These are phyloP conservation scores for Sphenopsis melanotis DNA, from an alignment of 2,797 vertebrate species.

Conservation along the genomic window DNA sequence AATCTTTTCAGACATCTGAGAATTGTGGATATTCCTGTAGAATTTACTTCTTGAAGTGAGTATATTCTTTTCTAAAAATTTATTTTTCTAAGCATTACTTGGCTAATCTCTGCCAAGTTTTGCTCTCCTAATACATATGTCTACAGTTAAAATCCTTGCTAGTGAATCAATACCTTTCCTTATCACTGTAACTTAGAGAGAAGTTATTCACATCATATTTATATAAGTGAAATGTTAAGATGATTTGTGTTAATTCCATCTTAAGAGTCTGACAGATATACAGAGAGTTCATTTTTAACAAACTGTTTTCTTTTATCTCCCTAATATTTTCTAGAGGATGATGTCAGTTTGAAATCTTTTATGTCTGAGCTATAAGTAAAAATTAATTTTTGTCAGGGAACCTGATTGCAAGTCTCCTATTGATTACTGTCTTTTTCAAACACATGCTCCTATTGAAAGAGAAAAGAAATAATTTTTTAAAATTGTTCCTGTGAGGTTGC, in stretches of 20 bases:
- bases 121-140: not conserved
- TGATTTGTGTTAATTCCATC: not conserved
- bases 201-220: not conserved
- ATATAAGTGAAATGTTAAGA: not conserved
- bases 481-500: not conserved
- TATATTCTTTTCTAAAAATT: conserved; percentile 54
- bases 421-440: not conserved
- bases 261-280: not conserved
- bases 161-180: not conserved
- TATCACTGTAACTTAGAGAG: not conserved
- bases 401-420: not conserved
- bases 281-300: not conserved
- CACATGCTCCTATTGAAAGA: not conserved
- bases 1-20: conserved; percentile 56
- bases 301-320: not conserved
- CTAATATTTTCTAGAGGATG: not conserved
- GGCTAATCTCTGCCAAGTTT: not conserved
- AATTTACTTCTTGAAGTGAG: conserved; percentile 52
- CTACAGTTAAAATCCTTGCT: not conserved
- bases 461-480: not conserved
- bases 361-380: not conserved
- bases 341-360: not conserved
- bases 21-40: conserved; percentile 56
- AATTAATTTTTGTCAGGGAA: not conserved
- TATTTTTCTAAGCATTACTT: conserved; percentile 28